These are phyloP conservation scores for Alligator mississippiensis DNA, from an alignment of 2,113 vertebrate genomes.

Conservation along the genomic window DNA sequence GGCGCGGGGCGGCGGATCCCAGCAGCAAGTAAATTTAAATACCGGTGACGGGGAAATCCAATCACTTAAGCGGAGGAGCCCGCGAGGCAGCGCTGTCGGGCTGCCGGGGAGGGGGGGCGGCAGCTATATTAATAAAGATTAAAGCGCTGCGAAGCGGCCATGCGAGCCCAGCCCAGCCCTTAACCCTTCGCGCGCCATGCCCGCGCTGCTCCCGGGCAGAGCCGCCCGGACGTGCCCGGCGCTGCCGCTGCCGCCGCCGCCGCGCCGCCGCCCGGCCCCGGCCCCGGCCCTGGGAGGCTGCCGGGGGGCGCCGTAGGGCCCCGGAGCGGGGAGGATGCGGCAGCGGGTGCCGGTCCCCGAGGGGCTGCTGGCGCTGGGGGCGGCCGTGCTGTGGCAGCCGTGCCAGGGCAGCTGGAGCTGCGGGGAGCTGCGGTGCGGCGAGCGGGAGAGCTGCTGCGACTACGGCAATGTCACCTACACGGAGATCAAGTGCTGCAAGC, in stretches of 20 bases:
- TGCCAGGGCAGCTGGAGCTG: slow-evolving; percentile 79
- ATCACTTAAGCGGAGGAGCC: slow-evolving; percentile 58
- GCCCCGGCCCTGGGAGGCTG: background rate
- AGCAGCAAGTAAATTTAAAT: slow-evolving; percentile 70
- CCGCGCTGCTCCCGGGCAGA: background rate
- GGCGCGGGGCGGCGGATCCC: slow-evolving; percentile 50
- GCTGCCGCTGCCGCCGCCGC: background rate
- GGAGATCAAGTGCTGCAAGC: slow-evolving; percentile 83
- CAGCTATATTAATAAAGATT: slow-evolving; percentile 41
- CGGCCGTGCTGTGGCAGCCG: slow-evolving; percentile 52
- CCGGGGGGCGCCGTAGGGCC: background rate
- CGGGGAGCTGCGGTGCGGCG: slow-evolving; percentile 84
- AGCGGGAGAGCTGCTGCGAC: slow-evolving; percentile 86
- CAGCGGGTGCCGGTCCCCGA: background rate
- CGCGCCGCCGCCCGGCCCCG: background rate
- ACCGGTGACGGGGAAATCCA: slow-evolving; percentile 61
- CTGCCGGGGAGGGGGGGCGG: background rate
- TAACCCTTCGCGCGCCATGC: slow-evolving; percentile 47
- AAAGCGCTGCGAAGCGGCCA: background rate
- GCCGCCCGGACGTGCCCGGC: background rate
- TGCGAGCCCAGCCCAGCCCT: background rate
- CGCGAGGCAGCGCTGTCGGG: background rate
- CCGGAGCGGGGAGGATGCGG: background rate
- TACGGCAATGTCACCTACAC: slow-evolving; percentile 80
- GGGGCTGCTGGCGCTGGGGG: slow-evolving; percentile 46